phyloP scores from a whole-genome alignment of 2,113 vertebrate genomes.

The Lycaon pictus region DNA sequence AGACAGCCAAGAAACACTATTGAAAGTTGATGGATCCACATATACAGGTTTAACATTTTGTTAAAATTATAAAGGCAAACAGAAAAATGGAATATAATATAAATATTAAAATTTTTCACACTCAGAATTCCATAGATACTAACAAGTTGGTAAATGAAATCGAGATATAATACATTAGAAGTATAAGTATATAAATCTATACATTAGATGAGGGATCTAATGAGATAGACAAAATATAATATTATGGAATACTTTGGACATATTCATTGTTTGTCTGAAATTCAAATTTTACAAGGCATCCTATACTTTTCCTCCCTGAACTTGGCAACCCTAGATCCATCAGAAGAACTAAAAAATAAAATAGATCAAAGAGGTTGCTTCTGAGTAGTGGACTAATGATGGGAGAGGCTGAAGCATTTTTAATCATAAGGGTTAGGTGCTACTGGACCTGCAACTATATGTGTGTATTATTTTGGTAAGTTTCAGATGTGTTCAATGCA shows the following conservation, averaged over 20 bases:
- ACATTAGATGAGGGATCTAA: background rate
- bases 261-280: background rate
- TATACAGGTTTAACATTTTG: conserved; percentile 6
- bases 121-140: background rate
- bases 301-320: background rate
- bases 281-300: background rate
- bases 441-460: background rate
- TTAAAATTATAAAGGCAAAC: conserved; percentile 37
- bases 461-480: background rate
- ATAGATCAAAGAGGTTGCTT: background rate
- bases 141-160: background rate
- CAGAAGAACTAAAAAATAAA: background rate
- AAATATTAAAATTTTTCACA: background rate
- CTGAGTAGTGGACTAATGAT: background rate
- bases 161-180: background rate
- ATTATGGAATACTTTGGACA: background rate
- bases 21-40: background rate
- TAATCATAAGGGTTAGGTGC: background rate
- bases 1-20: background rate
- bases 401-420: background rate
- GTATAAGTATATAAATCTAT: background rate
- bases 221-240: background rate
- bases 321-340: background rate
- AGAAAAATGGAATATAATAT: conserved; percentile 3
- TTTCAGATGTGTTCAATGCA: background rate